These are phyloP conservation scores for Acrocephalus scirpaceus DNA, from an alignment of 2,797 vertebrate species.

Conservation along the genomic window DNA sequence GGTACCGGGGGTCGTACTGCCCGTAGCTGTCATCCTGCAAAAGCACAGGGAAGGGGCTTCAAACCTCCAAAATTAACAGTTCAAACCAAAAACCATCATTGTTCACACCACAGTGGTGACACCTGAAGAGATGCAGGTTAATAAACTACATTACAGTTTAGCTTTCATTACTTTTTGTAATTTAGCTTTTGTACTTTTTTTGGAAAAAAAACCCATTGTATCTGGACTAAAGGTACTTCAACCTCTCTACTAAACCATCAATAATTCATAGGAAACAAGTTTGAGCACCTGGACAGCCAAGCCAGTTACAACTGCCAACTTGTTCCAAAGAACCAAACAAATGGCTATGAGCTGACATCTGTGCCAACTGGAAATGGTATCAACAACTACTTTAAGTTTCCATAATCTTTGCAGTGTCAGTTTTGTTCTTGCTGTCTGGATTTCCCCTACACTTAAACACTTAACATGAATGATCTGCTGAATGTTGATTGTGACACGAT, in stretches of 20 bases:
- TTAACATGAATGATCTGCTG: neutral
- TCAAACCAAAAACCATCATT: neutral
- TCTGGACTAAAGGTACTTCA: neutral
- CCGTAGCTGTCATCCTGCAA: constrained; percentile 82
- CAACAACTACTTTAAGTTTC: neutral
- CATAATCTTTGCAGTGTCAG: neutral
- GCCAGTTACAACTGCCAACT: neutral
- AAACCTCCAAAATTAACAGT: neutral
- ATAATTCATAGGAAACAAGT: neutral
- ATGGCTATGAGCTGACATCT: neutral
- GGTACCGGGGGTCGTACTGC: constrained; percentile 84
- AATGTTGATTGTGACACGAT: accelerated
- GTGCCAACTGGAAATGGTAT: neutral
- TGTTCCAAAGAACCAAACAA: neutral
- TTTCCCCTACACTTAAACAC: neutral
- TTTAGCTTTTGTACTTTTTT: too few relatives aligned
- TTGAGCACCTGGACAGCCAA: neutral
- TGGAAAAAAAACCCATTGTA: neutral
- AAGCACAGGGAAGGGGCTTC: neutral
- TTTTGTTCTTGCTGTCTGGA: neutral
- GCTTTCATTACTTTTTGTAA: neutral
- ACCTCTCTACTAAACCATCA: neutral
- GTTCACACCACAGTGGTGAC: accelerated
- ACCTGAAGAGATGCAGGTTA: neutral
- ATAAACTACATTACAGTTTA: neutral